Evolutionary conservation across 2,888 invertebrate genomes (phyloP).

Genomic region (Lydus trimaculatus): DNA sequence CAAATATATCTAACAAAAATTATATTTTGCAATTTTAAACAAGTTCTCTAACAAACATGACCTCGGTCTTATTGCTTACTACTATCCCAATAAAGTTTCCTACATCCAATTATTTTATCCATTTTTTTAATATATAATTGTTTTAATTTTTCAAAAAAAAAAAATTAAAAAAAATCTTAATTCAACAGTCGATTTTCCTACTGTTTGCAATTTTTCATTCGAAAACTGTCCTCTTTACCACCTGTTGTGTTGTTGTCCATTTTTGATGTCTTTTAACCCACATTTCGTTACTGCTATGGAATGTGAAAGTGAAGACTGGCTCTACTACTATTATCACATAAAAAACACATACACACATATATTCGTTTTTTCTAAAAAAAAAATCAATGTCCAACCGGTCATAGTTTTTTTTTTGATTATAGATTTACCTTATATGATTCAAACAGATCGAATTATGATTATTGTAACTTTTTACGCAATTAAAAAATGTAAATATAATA

Average conservation of each 20-base stretch:
- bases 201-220: conserved; percentile 1
- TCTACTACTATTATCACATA: conserved; percentile 11
- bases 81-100: background rate
- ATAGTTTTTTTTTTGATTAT: conserved; percentile 2
- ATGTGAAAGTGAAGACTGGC: conserved; percentile 46
- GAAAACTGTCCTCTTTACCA: background rate
- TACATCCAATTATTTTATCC: background rate
- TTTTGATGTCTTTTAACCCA: conserved; percentile 38
- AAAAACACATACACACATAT: conserved; percentile 6
- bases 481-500: background rate
- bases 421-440: background rate
- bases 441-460: background rate
- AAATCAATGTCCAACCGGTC: background rate
- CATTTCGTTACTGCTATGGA: conserved; percentile 39
- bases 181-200: background rate
- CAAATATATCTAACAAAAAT: conserved; percentile 29
- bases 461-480: background rate
- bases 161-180: background rate
- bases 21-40: conserved; percentile 32
- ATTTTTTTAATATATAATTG: background rate
- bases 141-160: too few relatives aligned
- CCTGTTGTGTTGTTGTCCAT: conserved; percentile 7
- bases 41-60: conserved; percentile 23
- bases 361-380: too few relatives aligned
- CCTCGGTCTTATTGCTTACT: conserved; percentile 24